Evolutionary conservation across 2,113 vertebrate genomes (phyloP).

Genomic region (Miniopterus natalensis): DNA sequence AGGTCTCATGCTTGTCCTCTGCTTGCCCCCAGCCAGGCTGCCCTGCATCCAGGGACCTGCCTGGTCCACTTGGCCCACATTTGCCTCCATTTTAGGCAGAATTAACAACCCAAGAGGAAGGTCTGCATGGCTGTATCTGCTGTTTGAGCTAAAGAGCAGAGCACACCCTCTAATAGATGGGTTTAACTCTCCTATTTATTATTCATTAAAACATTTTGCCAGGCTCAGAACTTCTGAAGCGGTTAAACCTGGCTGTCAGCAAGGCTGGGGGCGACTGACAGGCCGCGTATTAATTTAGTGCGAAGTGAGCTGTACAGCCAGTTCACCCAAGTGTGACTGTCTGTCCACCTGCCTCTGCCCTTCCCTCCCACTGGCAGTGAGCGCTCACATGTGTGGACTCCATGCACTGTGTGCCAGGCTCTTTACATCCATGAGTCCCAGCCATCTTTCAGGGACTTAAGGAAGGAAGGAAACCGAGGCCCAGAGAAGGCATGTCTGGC

Average conservation of each 20-base stretch:
- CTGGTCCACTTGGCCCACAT: background rate
- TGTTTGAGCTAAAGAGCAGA: background rate
- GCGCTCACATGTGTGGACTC: fast-evolving
- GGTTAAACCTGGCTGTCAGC: background rate
- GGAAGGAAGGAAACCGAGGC: background rate
- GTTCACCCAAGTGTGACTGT: fast-evolving
- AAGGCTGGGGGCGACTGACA: fast-evolving
- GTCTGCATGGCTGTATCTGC: background rate
- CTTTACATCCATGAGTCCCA: fast-evolving
- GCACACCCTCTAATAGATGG: fast-evolving
- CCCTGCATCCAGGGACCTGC: fast-evolving
- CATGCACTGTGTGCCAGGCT: fast-evolving
- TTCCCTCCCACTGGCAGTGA: fast-evolving
- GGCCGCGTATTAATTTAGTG: fast-evolving
- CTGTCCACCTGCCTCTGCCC: background rate
- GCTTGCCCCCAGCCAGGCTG: background rate
- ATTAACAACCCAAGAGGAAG: background rate
- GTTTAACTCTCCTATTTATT: background rate
- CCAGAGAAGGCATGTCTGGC: fast-evolving
- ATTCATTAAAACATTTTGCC: constrained; percentile 11
- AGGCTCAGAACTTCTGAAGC: background rate
- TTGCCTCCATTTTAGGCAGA: background rate
- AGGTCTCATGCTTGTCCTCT: background rate
- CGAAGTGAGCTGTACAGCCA: fast-evolving
- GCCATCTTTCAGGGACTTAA: background rate